These are phyloP conservation scores for Myodes glareolus DNA, from an alignment of 2,113 vertebrate species.

Conservation along the genomic window DNA sequence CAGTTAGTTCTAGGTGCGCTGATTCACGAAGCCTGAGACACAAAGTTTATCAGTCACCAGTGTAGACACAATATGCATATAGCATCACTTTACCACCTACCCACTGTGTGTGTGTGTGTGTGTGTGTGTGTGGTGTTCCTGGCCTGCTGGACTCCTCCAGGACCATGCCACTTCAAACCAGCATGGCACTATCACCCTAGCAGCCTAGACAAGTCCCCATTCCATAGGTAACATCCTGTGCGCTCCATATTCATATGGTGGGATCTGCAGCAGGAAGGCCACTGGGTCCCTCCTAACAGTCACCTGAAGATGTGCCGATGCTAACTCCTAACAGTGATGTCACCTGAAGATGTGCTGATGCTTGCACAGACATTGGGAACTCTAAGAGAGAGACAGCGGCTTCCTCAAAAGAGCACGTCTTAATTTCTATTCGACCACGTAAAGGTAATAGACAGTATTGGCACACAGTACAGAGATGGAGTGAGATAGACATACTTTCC, in stretches of 20 bases:
- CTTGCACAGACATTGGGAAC: background rate
- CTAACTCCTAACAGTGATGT: background rate
- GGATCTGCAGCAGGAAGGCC: background rate
- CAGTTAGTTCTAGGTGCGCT: background rate
- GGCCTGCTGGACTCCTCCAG: background rate
- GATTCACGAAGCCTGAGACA: background rate
- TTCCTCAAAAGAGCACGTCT: constrained; percentile 25
- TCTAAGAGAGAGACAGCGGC: background rate
- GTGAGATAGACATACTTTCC: background rate
- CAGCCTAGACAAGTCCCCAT: background rate
- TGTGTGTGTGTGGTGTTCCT: background rate
- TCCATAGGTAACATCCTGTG: background rate
- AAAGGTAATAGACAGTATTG: background rate
- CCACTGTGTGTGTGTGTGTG: background rate
- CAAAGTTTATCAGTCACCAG: background rate
- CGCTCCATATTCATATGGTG: background rate
- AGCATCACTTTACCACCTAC: too few species aligned
- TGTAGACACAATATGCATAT: background rate
- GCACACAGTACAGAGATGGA: background rate
- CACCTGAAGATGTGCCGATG: background rate
- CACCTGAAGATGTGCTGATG: background rate
- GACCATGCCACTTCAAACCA: background rate
- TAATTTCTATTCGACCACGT: background rate
- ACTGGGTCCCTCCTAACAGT: background rate
- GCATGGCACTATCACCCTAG: background rate